These are phyloP conservation scores for Acheta domesticus DNA, from an alignment of 2,888 invertebrate species.

Conservation along the genomic window DNA sequence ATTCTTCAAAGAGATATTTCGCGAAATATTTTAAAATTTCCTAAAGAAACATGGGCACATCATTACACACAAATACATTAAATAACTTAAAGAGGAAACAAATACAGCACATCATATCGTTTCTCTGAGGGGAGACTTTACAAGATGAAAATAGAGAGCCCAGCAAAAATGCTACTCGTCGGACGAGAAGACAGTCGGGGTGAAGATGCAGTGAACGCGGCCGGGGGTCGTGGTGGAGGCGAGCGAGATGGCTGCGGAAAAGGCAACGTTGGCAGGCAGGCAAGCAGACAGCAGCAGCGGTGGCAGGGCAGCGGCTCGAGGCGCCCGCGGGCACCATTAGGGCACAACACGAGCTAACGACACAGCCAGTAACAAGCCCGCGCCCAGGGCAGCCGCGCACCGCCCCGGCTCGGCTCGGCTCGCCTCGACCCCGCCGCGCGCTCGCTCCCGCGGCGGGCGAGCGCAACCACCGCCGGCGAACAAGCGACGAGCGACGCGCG, in stretches of 20 bases:
- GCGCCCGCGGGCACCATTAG: slow-evolving; percentile 18
- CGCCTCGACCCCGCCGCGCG: not conserved
- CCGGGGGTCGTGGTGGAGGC: not conserved
- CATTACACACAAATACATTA: too few species aligned
- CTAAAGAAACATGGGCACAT: too few species aligned
- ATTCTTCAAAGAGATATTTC: too few species aligned
- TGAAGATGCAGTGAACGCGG: too few species aligned
- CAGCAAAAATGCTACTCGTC: too few species aligned
- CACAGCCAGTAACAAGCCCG: slow-evolving; percentile 18
- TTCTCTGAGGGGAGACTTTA: too few species aligned
- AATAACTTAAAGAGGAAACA: too few species aligned
- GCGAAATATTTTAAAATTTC: too few species aligned
- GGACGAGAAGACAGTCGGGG: too few species aligned
- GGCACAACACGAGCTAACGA: slow-evolving; percentile 6
- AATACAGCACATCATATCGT: too few species aligned
- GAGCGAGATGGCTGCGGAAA: not conserved
- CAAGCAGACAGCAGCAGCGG: not conserved
- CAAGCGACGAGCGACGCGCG: not conserved
- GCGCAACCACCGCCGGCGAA: not conserved
- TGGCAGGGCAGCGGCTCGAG: not conserved
- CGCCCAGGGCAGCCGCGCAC: not conserved
- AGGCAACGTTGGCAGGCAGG: not conserved
- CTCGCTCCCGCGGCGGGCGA: not conserved
- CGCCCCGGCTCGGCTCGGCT: not conserved
- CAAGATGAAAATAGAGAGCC: too few species aligned